Evolutionary conservation across 2,888 invertebrate species (phyloP).

Genomic region (Zele albiditarsus): DNA sequence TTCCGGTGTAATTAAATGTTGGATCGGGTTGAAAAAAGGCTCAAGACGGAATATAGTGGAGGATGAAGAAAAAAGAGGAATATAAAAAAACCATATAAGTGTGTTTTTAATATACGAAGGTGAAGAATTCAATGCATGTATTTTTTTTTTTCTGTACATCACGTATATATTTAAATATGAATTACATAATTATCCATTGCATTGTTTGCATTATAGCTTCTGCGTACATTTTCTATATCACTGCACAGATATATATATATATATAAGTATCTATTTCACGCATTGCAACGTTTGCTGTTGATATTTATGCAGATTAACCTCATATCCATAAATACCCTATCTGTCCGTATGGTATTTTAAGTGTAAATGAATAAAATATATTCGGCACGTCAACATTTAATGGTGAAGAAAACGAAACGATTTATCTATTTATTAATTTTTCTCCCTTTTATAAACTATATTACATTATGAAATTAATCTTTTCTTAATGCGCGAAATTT

Average conservation of each 20-base stretch:
- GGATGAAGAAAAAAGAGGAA: neutral
- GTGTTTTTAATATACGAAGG: neutral
- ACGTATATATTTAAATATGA: conserved; percentile 60
- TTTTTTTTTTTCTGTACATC: conserved; percentile 27
- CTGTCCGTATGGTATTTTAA: neutral
- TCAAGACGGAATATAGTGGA: neutral
- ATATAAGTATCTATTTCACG: conserved; percentile 60
- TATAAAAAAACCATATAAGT: neutral
- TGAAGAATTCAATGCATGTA: conserved; percentile 3
- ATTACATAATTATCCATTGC: conserved; percentile 64
- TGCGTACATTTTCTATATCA: conserved; percentile 35
- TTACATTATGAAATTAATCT: neutral
- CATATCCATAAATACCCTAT: neutral
- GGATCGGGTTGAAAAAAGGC: conserved; percentile 35
- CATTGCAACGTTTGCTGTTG: conserved; percentile 57
- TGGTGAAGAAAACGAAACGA: neutral
- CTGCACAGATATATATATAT: conserved; percentile 55
- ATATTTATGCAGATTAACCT: conserved; percentile 52
- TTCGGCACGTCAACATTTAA: neutral
- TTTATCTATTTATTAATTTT: neutral
- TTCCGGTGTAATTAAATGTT: conserved; percentile 50
- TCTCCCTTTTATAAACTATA: neutral
- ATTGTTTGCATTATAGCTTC: conserved; percentile 64
- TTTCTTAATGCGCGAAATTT: neutral
- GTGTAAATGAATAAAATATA: no score